Base-by-base conservation (phyloP, 2,797 vertebrate genomes). In the Nyctalus aviator region DNA sequence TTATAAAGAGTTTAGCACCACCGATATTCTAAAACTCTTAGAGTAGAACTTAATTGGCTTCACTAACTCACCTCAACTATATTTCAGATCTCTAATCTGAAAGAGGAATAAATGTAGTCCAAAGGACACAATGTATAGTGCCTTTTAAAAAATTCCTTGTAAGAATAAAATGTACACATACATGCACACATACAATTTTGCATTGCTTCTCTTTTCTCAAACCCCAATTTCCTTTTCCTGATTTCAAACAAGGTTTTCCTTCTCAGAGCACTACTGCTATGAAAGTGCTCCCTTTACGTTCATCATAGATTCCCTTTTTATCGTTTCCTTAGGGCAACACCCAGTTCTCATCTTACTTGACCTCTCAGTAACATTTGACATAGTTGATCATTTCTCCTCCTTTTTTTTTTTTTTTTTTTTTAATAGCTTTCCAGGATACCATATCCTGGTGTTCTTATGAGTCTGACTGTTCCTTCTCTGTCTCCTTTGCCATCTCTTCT, bases 1-100 rank as follows among this genome's bases (percentile, higher is more conserved):
- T 53, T 32, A 69, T 44, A 44, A 68, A 92, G 27, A 72, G 27
- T n/a, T 53, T 76, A 93, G 20, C 37, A 76, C 20, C 81, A 64
- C 46, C 18, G 76, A 48, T 59, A 41, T 84, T 91, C 48, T 90
- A 94, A 96, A 90, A 88, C 17, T 46, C 8, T 13, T 72, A 59
- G 2, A 71, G 13, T 55, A 72, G 17, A 91, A 68, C 11, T 71
- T 88, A 30, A 81, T 11, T 76, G 11, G 7, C 27, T 55, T 84
- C 0, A 71, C 10, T 35, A 55, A 30, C 17, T 91, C 37, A 82
- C 78, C 78, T 89, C 25, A 62, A 53, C 7, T 46, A 59, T 48
- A 57, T 59, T 66, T 75, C 50, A 86, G 44, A 91, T 41, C 7
- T 46, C 13, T 84, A n/a, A 48, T 69, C 15, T 73, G 13, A 55